Evolutionary conservation across 2,888 invertebrate genomes (phyloP), one percentile per base, ranked within the genome.

Genomic region (Calliopum simillimum): DNA sequence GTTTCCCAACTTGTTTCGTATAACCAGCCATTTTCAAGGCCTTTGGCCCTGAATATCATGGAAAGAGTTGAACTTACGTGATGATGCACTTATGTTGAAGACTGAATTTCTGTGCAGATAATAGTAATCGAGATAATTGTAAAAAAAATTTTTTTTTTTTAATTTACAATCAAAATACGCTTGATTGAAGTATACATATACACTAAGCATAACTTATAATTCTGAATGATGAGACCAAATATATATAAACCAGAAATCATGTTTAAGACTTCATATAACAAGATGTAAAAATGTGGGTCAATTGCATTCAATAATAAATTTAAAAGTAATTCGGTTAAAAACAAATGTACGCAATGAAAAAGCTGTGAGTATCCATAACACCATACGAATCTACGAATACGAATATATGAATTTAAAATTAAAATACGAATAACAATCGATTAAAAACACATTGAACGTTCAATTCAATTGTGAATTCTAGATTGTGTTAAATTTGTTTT

Each of bases 401-500:
- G 33, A 33, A 19, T 55, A 58, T 33, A 61, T 62, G 46, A 56
- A 62, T 63, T 56, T 11, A 49, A 25, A 67, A 59, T 59, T 63
- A 64, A 33, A 49, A 33, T 8, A 33, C 33, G 33, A 33, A 63
- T 46, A 66, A 65, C 41, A 65, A 67, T 62, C 47, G 43, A 43
- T 55, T 62, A 61, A 44, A 64, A 61, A 67, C 66, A 71, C 55
- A 67, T 25, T 66, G 61, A 71, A 59, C 25, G 46, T 33, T 33
- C 14, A n/a, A 61, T 61, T 61, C 67, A 67, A 67, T 33, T 67
- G 33, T 33, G 8, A 8, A 59, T 41, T 67, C 47, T 67, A 58
- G 58, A 67, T 49, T 59, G 62, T 49, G 49, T 49, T 49, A 12
- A n/a, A 49, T 49, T 49, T n/a, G n/a, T 49, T 49, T 8, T 49